Percentiles rank a stretch among this genome's conserved stretches.
These are phyloP conservation scores for Pogonophryne albipinna DNA, from an alignment of 2,797 vertebrate genomes.

Conservation along the genomic window DNA sequence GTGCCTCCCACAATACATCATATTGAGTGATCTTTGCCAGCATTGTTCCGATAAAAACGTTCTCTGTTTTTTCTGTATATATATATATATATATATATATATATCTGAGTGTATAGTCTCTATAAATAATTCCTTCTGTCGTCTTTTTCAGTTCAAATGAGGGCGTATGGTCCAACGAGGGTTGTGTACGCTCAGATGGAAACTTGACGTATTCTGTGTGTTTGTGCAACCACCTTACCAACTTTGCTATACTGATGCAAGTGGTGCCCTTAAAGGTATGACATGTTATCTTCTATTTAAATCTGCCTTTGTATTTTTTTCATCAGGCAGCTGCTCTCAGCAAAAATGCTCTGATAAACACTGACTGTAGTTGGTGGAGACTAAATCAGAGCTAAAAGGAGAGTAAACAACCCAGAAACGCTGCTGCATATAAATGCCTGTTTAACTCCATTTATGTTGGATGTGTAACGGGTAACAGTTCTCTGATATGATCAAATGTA, in stretches of 20 bases:
- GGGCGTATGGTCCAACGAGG: conserved; percentile 92
- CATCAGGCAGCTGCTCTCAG: not conserved
- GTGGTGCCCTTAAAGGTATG: conserved; percentile 95
- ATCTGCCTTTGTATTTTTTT: not conserved
- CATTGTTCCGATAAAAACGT: conserved; percentile 17
- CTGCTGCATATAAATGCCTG: not conserved
- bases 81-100: not conserved
- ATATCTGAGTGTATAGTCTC: not conserved
- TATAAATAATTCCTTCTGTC: conserved; percentile 21
- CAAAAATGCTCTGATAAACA: too few species aligned
- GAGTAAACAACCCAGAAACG: not conserved
- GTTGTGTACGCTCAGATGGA: conserved; percentile 88
- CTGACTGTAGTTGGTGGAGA: not conserved
- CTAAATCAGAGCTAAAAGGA: not conserved
- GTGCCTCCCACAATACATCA: conserved; percentile 37
- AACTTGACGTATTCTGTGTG: conserved; percentile 92
- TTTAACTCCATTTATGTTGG: not conserved
- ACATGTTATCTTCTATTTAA: not conserved
- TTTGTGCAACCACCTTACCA: conserved; percentile 96
- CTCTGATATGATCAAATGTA: not conserved
- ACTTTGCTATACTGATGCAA: conserved; percentile 99
- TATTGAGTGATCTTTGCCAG: conserved; percentile 41
- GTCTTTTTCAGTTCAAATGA: conserved; percentile 86
- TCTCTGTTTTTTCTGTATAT: conserved; percentile 12
- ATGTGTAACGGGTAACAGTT: not conserved